Percentiles rank a stretch among this genome's conserved stretches.
Conservation (phyloP, 2,888 invertebrate genomes). For the Agyllia agylla region DNA sequence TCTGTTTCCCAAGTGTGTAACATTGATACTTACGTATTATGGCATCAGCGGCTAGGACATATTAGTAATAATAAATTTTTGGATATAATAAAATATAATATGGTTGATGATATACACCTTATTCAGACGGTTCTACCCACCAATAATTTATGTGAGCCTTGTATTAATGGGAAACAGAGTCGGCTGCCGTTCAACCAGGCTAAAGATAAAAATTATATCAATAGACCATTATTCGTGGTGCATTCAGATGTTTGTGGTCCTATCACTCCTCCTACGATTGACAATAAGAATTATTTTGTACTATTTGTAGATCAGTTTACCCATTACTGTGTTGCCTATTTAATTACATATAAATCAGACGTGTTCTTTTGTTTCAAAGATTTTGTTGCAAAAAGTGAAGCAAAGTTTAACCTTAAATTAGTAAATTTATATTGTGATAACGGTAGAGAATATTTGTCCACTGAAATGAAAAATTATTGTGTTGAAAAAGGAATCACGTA, state of each 20-base stretch:
- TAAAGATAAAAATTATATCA: constrained; percentile 78
- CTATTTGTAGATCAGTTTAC: constrained; percentile 79
- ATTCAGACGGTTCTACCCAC: background rate
- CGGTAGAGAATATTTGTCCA: constrained; percentile 80
- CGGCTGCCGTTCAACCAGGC: constrained; percentile 80
- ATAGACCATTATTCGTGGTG: constrained; percentile 80
- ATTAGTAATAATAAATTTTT: background rate
- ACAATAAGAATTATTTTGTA: constrained; percentile 81
- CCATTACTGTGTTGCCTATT: background rate
- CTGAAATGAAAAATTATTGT: constrained; percentile 78
- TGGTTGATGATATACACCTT: constrained; percentile 70
- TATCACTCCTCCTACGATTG: constrained; percentile 80
- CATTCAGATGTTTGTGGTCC: constrained; percentile 82
- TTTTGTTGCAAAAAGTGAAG: constrained; percentile 47
- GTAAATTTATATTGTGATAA: constrained; percentile 81
- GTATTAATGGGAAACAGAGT: constrained; percentile 80
- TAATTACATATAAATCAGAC: background rate
- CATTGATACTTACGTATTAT: background rate
- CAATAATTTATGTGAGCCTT: background rate
- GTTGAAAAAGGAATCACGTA: constrained; percentile 60
- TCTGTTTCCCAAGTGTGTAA: too few relatives aligned
- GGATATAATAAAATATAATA: background rate
- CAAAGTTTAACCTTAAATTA: constrained; percentile 79
- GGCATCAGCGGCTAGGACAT: background rate
- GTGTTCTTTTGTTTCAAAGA: background rate